A percentile compares a stretch with the other conserved stretches of the same genome.
phyloP scores from a whole-genome alignment of 2,888 invertebrate species.

The Argyra leucocephala region DNA sequence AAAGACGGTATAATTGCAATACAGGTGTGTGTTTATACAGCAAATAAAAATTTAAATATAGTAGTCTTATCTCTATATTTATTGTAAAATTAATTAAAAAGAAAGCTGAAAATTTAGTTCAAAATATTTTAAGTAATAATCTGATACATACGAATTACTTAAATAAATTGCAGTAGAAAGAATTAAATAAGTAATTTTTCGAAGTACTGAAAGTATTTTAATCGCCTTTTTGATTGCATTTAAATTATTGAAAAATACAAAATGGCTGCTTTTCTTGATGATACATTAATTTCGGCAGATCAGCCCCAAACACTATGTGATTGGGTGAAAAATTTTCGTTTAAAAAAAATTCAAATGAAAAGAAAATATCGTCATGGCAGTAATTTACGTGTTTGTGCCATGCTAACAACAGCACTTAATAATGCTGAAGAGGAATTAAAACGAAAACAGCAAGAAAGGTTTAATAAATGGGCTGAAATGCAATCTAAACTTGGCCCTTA shows the following conservation, averaged over 20 bases:
- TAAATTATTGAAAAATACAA: constrained; percentile 20
- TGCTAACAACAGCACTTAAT: constrained; percentile 47
- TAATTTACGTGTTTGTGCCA: constrained; percentile 50
- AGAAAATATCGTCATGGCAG: constrained; percentile 44
- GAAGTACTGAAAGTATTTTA: background rate
- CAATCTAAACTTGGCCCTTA: constrained; percentile 35
- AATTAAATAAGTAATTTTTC: background rate
- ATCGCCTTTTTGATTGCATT: background rate
- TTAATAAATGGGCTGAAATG: constrained; percentile 45
- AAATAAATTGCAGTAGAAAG: background rate
- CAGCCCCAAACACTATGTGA: constrained; percentile 37
- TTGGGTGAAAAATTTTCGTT: constrained; percentile 50
- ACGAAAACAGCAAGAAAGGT: constrained; percentile 48
- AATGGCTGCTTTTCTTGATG: constrained; percentile 30
- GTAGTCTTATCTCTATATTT: background rate
- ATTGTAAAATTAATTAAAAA: background rate
- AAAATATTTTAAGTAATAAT: background rate
- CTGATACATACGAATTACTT: background rate
- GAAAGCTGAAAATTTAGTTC: background rate
- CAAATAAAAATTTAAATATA: background rate
- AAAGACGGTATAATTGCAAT: constrained; percentile 4
- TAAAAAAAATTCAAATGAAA: constrained; percentile 46
- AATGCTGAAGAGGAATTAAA: constrained; percentile 49
- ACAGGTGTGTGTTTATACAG: constrained; percentile 9
- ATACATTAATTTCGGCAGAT: constrained; percentile 20